phyloP scores from a whole-genome alignment of 2,797 vertebrate genomes.

The Syndactyla subalaris region DNA sequence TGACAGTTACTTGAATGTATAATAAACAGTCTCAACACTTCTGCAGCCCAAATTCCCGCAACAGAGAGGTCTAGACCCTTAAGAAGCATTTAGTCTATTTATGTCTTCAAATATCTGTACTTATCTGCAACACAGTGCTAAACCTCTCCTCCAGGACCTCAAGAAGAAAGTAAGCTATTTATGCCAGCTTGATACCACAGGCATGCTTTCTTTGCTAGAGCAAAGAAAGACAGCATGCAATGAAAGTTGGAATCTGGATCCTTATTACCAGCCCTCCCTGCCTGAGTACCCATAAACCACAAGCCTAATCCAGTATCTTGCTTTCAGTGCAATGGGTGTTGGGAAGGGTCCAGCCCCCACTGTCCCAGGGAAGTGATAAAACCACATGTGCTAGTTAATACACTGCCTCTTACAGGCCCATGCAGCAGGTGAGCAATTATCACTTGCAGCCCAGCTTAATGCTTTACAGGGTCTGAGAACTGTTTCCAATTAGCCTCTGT shows the following conservation, averaged over 20 bases:
- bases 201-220: neutral
- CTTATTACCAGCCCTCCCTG: neutral
- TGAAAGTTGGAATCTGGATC: neutral
- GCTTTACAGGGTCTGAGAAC: constrained; percentile 52
- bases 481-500: constrained; percentile 71
- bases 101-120: neutral
- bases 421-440: constrained; percentile 75
- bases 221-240: neutral
- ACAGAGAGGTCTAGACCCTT: neutral
- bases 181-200: neutral
- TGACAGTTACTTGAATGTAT: neutral
- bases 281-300: neutral
- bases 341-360: neutral
- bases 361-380: constrained; percentile 38
- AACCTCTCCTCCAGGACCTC: neutral
- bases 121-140: neutral
- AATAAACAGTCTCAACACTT: neutral
- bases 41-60: neutral
- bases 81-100: neutral
- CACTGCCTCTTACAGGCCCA: constrained; percentile 34
- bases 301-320: neutral
- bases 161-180: neutral
- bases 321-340: neutral
- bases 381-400: constrained; percentile 46
- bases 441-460: constrained; percentile 45